These are phyloP conservation scores for Chalcosyrphus nemorum DNA, from an alignment of 2,888 invertebrate species.

Conservation along the genomic window DNA sequence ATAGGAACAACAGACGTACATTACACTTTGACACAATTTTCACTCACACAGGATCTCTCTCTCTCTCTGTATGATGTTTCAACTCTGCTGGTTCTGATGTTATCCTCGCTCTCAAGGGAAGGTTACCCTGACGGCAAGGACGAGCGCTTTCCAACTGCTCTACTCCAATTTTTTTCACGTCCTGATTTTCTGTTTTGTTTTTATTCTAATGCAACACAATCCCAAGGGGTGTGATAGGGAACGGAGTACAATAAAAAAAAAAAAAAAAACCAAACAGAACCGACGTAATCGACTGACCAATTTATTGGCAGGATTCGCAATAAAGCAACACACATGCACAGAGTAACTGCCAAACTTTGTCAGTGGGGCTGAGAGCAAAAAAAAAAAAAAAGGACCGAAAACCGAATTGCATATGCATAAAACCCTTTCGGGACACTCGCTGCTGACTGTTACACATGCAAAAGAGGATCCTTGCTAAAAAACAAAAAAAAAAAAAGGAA, in stretches of 20 bases:
- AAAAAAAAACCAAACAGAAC: not conserved
- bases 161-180: slow-evolving; percentile 17
- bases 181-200: slow-evolving; percentile 14
- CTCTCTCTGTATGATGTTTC: slow-evolving; percentile 25
- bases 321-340: slow-evolving; percentile 41
- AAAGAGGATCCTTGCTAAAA: not conserved
- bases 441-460: slow-evolving; percentile 46
- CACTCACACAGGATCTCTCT: slow-evolving; percentile 32
- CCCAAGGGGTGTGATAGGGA: not conserved
- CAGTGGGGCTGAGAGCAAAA: not conserved
- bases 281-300: slow-evolving; percentile 61
- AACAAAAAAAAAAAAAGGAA: not conserved
- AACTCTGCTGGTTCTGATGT: slow-evolving; percentile 30
- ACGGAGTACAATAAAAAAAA: slow-evolving; percentile 1
- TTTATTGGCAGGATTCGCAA: slow-evolving; percentile 63
- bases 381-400: too few species aligned
- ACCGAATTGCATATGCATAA: slow-evolving; percentile 32
- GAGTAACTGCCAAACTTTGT: not conserved
- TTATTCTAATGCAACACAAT: slow-evolving; percentile 19
- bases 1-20: slow-evolving; percentile 58
- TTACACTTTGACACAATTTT: slow-evolving; percentile 66
- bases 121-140: slow-evolving; percentile 49
- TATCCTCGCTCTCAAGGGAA: slow-evolving; percentile 26
- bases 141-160: slow-evolving; percentile 14
- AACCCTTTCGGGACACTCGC: slow-evolving; percentile 25